phyloP scores from a whole-genome alignment of 2,888 invertebrate species.

The Pomacea canaliculata region DNA sequence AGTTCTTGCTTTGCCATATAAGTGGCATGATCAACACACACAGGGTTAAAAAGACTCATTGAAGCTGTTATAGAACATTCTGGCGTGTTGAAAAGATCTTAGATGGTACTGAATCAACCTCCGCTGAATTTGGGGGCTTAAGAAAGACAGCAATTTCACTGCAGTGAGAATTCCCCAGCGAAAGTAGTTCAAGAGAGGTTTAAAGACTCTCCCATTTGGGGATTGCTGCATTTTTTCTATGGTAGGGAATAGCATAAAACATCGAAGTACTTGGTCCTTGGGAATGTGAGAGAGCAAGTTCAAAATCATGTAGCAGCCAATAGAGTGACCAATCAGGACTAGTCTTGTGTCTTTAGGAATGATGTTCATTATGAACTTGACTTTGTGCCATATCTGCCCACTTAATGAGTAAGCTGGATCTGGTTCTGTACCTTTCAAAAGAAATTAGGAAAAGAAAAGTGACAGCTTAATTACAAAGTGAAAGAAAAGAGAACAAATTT shows the following conservation, averaged over 20 bases:
- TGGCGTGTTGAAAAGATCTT: conserved; percentile 45
- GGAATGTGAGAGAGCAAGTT: conserved; percentile 76
- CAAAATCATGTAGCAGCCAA: conserved; percentile 87
- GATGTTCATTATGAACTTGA: conserved; percentile 81
- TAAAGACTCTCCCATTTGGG: conserved; percentile 80
- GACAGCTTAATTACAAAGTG: too few species aligned
- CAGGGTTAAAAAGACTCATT: conserved; percentile 62
- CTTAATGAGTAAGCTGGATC: conserved; percentile 73
- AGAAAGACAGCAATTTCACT: conserved; percentile 56
- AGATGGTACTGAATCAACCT: conserved; percentile 63
- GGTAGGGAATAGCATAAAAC: conserved; percentile 85
- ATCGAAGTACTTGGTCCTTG: conserved; percentile 68
- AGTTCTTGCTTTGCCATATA: conserved; percentile 76
- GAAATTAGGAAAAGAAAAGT: too few species aligned
- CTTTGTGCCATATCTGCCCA: conserved; percentile 86
- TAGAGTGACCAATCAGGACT: conserved; percentile 90
- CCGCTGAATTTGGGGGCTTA: conserved; percentile 44
- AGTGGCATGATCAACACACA: conserved; percentile 54
- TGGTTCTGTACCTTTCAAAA: not conserved
- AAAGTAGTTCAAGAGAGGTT: conserved; percentile 74
- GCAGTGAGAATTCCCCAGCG: conserved; percentile 63
- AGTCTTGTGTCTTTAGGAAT: conserved; percentile 79
- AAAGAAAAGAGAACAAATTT: not conserved
- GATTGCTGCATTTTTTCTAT: conserved; percentile 85
- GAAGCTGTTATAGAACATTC: conserved; percentile 62